These are phyloP conservation scores for Erpornis zantholeuca DNA, from an alignment of 2,113 vertebrate genomes.

Conservation along the genomic window DNA sequence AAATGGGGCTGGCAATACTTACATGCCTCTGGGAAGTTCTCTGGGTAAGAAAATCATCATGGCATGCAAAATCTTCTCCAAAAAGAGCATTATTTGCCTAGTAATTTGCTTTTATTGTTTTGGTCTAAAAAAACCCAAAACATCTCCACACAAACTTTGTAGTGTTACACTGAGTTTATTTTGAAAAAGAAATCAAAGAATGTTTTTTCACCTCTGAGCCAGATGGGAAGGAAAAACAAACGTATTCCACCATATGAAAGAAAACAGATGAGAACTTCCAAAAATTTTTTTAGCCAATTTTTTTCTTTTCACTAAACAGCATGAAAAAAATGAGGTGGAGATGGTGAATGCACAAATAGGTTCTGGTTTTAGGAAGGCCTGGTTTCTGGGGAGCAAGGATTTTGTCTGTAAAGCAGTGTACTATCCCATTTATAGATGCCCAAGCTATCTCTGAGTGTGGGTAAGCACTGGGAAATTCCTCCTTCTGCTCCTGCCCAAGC, in stretches of 20 bases:
- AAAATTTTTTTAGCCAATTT: not conserved
- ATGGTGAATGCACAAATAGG: not conserved
- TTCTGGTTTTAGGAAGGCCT: not conserved
- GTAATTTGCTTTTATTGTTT: not conserved
- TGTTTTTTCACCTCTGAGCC: constrained; percentile 23
- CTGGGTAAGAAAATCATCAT: not conserved
- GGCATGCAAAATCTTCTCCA: not conserved
- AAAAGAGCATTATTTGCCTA: not conserved
- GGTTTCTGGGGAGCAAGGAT: not conserved
- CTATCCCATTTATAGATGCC: not conserved
- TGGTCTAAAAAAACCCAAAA: not conserved
- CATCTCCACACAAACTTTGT: not conserved
- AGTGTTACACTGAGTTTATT: constrained; percentile 16
- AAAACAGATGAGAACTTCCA: constrained; percentile 35
- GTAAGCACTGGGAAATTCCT: not conserved
- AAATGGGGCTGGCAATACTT: not conserved
- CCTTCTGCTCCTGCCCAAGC: not conserved
- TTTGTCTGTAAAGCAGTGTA: not conserved
- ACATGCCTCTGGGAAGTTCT: not conserved
- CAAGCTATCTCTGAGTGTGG: not conserved
- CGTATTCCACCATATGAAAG: not conserved
- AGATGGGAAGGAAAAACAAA: constrained; percentile 29
- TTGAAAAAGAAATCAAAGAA: constrained; percentile 47
- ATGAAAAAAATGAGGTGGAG: not conserved
- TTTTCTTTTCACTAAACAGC: not conserved